Conservation (phyloP, 1,140 invertebrate species). For the Diuraphis noxia region DNA sequence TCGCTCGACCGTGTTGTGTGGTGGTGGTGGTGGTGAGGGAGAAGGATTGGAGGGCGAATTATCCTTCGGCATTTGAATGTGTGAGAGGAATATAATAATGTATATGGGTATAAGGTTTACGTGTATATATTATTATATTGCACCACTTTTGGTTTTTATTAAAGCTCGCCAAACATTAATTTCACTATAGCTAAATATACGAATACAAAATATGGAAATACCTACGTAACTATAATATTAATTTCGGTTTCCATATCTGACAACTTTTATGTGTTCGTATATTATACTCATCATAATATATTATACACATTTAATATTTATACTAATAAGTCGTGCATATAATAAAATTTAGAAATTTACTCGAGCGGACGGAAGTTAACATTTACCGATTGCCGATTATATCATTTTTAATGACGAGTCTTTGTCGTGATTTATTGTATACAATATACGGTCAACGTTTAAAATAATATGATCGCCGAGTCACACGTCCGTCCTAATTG, state of each 20-base stretch:
- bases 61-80: slow-evolving; percentile 45
- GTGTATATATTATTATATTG: slow-evolving; percentile 6
- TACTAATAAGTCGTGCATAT: background rate
- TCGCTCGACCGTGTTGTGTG: background rate
- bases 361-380: background rate
- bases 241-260: background rate
- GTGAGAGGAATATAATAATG: slow-evolving; percentile 43
- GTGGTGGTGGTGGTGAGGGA: background rate
- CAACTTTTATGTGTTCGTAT: background rate
- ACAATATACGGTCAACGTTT: background rate
- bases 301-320: background rate
- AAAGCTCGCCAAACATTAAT: slow-evolving; percentile 9
- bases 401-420: background rate
- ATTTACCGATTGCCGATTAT: background rate
- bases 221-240: background rate
- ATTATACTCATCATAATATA: background rate
- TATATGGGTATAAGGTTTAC: background rate
- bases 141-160: background rate
- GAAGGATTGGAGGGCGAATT: background rate
- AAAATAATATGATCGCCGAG: background rate
- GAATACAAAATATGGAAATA: background rate
- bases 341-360: background rate
- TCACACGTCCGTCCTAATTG: background rate
- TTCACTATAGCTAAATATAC: background rate
- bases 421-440: background rate